phyloP scores from a whole-genome alignment of 2,113 vertebrate species.

The Hyla sarda region DNA sequence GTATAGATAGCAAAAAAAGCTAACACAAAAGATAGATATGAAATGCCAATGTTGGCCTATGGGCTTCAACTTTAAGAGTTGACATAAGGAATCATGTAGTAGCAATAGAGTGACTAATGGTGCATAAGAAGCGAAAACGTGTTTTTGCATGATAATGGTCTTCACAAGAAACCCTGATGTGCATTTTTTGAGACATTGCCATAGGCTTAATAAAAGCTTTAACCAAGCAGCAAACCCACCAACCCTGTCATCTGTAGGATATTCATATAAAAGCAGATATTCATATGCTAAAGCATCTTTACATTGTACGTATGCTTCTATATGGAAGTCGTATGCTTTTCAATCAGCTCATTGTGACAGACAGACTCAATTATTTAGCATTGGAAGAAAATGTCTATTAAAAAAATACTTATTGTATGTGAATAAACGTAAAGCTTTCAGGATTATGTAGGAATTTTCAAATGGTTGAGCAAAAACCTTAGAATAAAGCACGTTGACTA shows the following conservation, averaged over 20 bases:
- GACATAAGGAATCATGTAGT: background rate
- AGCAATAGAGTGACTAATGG: background rate
- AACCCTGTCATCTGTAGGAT: background rate
- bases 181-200: too few species aligned
- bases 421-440: background rate
- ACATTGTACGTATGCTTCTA: background rate
- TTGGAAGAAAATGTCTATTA: background rate
- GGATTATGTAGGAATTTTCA: background rate
- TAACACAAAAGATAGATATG: background rate
- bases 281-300: background rate
- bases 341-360: background rate
- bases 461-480: background rate
- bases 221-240: constrained; percentile 9
- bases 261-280: background rate
- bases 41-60: background rate
- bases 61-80: background rate
- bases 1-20: too few species aligned
- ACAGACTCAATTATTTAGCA: background rate
- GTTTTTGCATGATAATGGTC: background rate
- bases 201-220: too few species aligned
- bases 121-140: background rate
- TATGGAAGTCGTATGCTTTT: background rate
- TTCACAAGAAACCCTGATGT: background rate
- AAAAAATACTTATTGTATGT: background rate
- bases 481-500: background rate